Base-by-base conservation (phyloP, 1,140 invertebrate genomes). In the Drosophila littoralis region DNA sequence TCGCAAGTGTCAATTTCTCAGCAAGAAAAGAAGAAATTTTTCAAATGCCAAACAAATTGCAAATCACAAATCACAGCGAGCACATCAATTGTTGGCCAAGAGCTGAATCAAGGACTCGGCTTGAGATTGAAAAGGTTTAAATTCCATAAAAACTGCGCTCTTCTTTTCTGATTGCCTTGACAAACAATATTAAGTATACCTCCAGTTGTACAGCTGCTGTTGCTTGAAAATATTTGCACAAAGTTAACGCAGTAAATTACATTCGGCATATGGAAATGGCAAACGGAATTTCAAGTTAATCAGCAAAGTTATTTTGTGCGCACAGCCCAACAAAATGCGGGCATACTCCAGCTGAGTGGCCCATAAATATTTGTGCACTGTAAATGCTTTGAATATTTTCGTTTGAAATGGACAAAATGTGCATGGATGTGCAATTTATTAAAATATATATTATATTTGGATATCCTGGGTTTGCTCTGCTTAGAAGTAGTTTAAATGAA, bases 171-270 rank as follows among this genome's bases (percentile, higher is more conserved):
- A 75, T 70, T 70, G 52, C 58, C 40, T 75, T 63, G 33, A 45
- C 52, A 70, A 75, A 58, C 52, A 75, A 70, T 75, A 75, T 75
- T 70, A 70, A 75, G 72, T 64, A 75, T 70, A 70, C 59, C 7
- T 54, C 66, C 45, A 64, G 59, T 59, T 64, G 66, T 57, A 55
- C 42, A 57, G 45, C 52, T 59, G n/a, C n/a, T n/a, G n/a, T n/a
- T n/a, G n/a, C n/a, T n/a, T n/a, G 38, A 64, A 75, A 75, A 75
- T 70, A 75, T 75, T 75, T 75, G 66, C 67, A 57, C 57, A 74
- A 69, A 69, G 71, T 63, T 63, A 55, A 69, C 50, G 54, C 57
- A 75, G 66, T 70, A 75, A 75, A 75, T 71, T 75, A 75, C 58
- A 70, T 52, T 69, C 71, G 35, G 55, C 45, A 68, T 59, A 58